These are phyloP conservation scores for Scyliorhinus canicula DNA, from an alignment of 2,797 vertebrate species.

Conservation along the genomic window DNA sequence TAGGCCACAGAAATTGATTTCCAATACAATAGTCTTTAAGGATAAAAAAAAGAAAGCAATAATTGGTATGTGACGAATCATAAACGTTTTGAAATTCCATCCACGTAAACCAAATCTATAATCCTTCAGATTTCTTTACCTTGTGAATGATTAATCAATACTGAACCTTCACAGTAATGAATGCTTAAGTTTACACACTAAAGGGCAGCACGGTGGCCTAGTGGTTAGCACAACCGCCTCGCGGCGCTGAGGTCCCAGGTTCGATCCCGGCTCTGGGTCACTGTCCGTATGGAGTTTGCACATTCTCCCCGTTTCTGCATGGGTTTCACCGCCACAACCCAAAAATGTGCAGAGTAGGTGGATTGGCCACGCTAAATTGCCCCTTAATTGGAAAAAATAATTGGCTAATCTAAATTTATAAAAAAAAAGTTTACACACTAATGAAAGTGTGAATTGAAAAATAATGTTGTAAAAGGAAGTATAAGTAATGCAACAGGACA, in stretches of 20 bases:
- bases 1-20: background rate
- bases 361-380: no score
- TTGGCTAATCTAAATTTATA: no score
- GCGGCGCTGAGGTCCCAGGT: no score
- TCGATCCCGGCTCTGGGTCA: no score
- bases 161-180: background rate
- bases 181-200: background rate
- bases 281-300: no score
- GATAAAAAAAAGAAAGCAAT: background rate
- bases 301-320: no score
- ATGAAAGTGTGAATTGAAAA: background rate
- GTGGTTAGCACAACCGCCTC: no score
- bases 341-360: no score
- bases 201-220: no score
- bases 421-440: background rate
- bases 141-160: background rate
- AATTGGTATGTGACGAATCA: background rate
- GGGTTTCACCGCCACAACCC: no score
- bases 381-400: no score
- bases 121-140: background rate
- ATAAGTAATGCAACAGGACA: background rate
- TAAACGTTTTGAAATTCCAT: background rate
- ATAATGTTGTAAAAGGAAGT: background rate
- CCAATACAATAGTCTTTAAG: background rate
- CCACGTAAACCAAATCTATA: background rate